A percentile compares a stretch with the other conserved stretches of the same genome.
These are phyloP conservation scores for Urechis unicinctus DNA, from an alignment of 2,888 invertebrate genomes.

Conservation along the genomic window DNA sequence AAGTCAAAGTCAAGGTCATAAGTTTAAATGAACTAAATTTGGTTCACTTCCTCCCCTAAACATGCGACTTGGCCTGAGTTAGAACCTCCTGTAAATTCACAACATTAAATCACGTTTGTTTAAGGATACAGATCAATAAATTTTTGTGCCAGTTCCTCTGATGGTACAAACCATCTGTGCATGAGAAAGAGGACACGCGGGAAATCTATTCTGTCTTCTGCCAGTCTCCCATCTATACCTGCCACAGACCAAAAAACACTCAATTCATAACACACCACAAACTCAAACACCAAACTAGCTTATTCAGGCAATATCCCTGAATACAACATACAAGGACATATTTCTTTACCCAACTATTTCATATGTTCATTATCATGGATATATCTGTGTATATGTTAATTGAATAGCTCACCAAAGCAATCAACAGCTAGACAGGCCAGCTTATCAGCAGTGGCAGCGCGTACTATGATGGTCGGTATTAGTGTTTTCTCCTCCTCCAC, in stretches of 20 bases:
- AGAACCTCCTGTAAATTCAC: too few relatives aligned
- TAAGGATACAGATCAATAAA: slow-evolving; percentile 49
- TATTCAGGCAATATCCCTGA: too few relatives aligned
- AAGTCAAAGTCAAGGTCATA: slow-evolving; percentile 1
- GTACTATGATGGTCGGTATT: slow-evolving; percentile 34
- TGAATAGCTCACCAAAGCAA: slow-evolving; percentile 52
- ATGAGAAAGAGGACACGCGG: slow-evolving; percentile 52
- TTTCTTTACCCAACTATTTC: too few relatives aligned
- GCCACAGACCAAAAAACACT: slow-evolving; percentile 12
- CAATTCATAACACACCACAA: background rate
- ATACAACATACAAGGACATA: too few relatives aligned
- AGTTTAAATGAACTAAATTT: background rate
- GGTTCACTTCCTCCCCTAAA: too few relatives aligned
- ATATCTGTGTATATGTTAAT: too few relatives aligned
- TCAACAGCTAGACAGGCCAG: slow-evolving; percentile 49
- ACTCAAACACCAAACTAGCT: too few relatives aligned
- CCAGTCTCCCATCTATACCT: slow-evolving; percentile 39
- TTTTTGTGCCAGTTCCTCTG: slow-evolving; percentile 48
- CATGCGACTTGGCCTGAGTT: too few relatives aligned
- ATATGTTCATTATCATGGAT: too few relatives aligned
- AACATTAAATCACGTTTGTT: too few relatives aligned
- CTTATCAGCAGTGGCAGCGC: slow-evolving; percentile 46
- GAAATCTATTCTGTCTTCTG: slow-evolving; percentile 36
- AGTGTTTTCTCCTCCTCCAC: slow-evolving; percentile 43
- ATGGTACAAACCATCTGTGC: slow-evolving; percentile 53